Percentiles rank a stretch among this genome's conserved stretches.
Conservation (phyloP, 2,797 vertebrate species). For the Clarias pachynema region DNA sequence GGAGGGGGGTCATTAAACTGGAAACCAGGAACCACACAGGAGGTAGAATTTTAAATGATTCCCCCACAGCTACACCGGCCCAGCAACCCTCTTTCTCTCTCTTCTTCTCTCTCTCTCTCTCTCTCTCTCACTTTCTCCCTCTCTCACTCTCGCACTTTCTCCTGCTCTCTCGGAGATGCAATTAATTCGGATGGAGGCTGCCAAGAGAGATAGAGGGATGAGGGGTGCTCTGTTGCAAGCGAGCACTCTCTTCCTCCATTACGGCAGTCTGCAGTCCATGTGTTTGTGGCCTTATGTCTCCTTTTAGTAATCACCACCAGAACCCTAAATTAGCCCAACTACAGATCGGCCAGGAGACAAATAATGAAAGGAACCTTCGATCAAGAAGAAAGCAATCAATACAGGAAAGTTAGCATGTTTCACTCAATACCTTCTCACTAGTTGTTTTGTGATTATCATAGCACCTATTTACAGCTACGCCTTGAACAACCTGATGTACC, state of each 20-base stretch:
- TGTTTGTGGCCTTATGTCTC: conserved; percentile 53
- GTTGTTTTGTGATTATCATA: neutral
- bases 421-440: neutral
- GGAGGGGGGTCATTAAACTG: conserved; percentile 79
- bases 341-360: conserved; percentile 25
- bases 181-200: conserved; percentile 82
- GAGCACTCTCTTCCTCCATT: conserved; percentile 64
- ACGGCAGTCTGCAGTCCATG: conserved; percentile 50
- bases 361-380: conserved; percentile 17
- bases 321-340: conserved; percentile 41
- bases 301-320: conserved; percentile 44
- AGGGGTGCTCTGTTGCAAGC: conserved; percentile 66
- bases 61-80: conserved; percentile 78
- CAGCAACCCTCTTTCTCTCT: conserved; percentile 45
- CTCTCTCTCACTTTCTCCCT: conserved; percentile 70
- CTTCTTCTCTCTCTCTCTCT: conserved; percentile 38
- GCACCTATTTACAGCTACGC: conserved; percentile 13
- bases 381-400: conserved; percentile 15
- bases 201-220: conserved; percentile 79
- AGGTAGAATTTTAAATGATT: conserved; percentile 84
- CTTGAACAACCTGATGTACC: neutral
- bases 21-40: conserved; percentile 82
- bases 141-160: conserved; percentile 70
- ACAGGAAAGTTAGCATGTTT: conserved; percentile 10
- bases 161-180: conserved; percentile 79